phyloP scores from a whole-genome alignment of 2,113 vertebrate genomes.

The Formicarius rufipectus region DNA sequence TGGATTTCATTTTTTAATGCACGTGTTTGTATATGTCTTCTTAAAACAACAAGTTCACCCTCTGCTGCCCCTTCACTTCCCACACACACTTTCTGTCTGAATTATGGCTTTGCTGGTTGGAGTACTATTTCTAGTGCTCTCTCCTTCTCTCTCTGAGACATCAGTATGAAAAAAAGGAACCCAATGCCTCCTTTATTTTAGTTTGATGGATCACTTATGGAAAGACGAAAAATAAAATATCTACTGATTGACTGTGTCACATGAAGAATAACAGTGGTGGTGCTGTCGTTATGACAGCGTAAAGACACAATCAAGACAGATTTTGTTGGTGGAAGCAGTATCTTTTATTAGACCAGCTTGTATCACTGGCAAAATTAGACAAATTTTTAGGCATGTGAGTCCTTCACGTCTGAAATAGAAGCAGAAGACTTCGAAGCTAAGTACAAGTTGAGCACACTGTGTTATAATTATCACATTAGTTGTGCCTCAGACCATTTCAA shows the following conservation, averaged over 20 bases:
- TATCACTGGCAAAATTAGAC: neutral
- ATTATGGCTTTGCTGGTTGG: neutral
- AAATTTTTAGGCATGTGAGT: neutral
- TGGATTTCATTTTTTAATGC: neutral
- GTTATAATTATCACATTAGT: neutral
- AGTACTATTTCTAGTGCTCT: neutral
- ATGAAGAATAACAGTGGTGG: neutral
- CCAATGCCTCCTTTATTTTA: constrained; percentile 4
- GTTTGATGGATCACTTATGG: neutral
- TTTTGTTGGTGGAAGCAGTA: neutral
- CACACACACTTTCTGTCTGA: neutral
- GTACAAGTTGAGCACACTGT: neutral
- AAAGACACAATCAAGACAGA: constrained; percentile 14
- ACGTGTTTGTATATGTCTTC: neutral
- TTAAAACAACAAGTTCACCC: neutral
- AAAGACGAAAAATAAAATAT: constrained; percentile 10
- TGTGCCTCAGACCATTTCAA: neutral
- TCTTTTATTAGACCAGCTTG: constrained; percentile 17
- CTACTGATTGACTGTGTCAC: neutral
- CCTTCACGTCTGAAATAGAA: constrained; percentile 12
- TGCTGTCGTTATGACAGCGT: constrained; percentile 29
- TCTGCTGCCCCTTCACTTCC: neutral
- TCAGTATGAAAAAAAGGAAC: neutral
- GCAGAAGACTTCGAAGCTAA: neutral
- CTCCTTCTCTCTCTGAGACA: neutral